Conservation (phyloP, 2,797 vertebrate genomes). For the Gymnoscopelus microlampas region DNA sequence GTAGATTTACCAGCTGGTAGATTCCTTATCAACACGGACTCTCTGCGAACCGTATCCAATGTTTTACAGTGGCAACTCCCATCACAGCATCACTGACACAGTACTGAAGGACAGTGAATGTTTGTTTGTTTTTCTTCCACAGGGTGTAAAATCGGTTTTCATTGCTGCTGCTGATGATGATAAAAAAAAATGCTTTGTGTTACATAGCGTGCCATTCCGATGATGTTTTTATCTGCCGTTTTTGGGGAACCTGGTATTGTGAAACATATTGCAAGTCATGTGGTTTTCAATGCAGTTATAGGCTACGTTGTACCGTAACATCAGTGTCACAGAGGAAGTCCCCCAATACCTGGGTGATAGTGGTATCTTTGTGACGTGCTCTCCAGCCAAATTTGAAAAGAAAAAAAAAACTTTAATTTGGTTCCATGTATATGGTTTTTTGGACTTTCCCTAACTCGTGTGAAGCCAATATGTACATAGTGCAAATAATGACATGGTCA, state of each 20-base stretch:
- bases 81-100: slow-evolving; percentile 61
- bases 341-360: slow-evolving; percentile 52
- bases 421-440: slow-evolving; percentile 49
- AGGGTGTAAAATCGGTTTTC: slow-evolving; percentile 17
- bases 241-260: slow-evolving; percentile 67
- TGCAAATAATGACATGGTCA: slow-evolving; percentile 74
- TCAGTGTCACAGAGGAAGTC: slow-evolving; percentile 37
- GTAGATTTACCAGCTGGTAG: slow-evolving; percentile 3
- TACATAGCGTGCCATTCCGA: slow-evolving; percentile 61
- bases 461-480: slow-evolving; percentile 76
- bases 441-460: slow-evolving; percentile 51
- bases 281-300: slow-evolving; percentile 53
- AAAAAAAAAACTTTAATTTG: slow-evolving; percentile 41
- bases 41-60: slow-evolving; percentile 6
- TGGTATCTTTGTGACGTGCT: slow-evolving; percentile 68
- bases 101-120: slow-evolving; percentile 43
- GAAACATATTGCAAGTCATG: slow-evolving; percentile 56
- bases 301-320: slow-evolving; percentile 39
- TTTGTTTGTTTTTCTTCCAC: slow-evolving; percentile 40
- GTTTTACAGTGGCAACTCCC: slow-evolving; percentile 22
- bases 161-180: slow-evolving; percentile 46
- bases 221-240: slow-evolving; percentile 62
- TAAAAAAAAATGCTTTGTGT: slow-evolving; percentile 63
- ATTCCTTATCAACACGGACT: slow-evolving; percentile 39
- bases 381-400: slow-evolving; percentile 37